Conservation (phyloP, 2,113 vertebrate genomes). For the Strigops habroptila region DNA sequence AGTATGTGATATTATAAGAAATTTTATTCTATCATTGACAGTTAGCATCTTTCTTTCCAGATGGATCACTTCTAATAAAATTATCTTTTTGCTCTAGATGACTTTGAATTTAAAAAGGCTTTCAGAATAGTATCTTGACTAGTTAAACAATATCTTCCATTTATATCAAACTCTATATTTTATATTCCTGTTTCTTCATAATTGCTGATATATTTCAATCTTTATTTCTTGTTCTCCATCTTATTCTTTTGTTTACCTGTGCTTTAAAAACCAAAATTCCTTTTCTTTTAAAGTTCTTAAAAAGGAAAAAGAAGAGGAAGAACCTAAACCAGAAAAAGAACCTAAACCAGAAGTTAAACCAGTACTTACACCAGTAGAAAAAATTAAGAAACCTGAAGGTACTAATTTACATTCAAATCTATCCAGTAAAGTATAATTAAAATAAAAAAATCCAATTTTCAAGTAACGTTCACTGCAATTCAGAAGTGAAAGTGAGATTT, state of each 20-base stretch:
- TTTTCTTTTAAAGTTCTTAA: constrained; percentile 80
- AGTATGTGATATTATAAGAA: neutral
- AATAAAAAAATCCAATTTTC: neutral
- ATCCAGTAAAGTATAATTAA: neutral
- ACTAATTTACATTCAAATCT: constrained; percentile 48
- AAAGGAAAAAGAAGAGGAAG: constrained; percentile 79
- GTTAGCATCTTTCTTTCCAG: neutral
- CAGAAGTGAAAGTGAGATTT: neutral
- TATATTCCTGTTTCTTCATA: constrained; percentile 3
- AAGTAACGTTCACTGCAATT: neutral
- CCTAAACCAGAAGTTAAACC: constrained; percentile 77
- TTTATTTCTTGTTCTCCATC: neutral
- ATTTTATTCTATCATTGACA: neutral
- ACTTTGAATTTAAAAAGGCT: neutral
- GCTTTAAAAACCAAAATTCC: constrained; percentile 64
- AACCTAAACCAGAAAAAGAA: constrained; percentile 74
- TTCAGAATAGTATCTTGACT: neutral
- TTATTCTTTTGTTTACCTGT: constrained; percentile 8
- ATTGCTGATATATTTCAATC: neutral
- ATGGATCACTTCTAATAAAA: neutral
- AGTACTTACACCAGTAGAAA: constrained; percentile 75
- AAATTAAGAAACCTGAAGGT: constrained; percentile 78
- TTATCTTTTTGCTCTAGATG: neutral
- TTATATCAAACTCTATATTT: neutral
- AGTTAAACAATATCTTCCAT: neutral